phyloP scores from a whole-genome alignment of 2,113 vertebrate species.

The Bufo bufo region DNA sequence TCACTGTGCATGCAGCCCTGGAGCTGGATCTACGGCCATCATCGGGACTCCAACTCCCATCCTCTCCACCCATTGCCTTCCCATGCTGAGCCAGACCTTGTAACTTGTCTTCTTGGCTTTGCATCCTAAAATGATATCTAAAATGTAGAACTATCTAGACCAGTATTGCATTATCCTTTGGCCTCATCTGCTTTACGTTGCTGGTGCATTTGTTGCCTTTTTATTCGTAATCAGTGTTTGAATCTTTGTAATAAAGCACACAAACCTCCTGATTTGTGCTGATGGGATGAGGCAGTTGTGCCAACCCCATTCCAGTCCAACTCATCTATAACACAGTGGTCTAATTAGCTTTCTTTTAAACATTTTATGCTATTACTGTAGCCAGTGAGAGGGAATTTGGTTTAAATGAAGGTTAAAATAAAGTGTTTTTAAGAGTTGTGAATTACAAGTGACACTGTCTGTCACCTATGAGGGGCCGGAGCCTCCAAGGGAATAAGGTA shows the following conservation, averaged over 20 bases:
- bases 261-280: neutral
- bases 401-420: constrained; percentile 26
- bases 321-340: neutral
- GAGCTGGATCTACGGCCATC: no score
- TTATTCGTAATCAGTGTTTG: neutral
- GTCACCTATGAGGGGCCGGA: constrained; percentile 3
- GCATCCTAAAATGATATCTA: neutral
- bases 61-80: no score
- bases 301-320: neutral
- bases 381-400: constrained; percentile 5
- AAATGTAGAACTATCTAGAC: neutral
- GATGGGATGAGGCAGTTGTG: neutral
- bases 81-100: no score
- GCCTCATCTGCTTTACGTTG: neutral
- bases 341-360: constrained; percentile 21
- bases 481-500: neutral
- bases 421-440: constrained; percentile 6
- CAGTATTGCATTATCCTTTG: neutral
- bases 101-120: neutral
- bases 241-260: neutral
- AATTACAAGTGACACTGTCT: constrained; percentile 44
- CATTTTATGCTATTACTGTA: constrained; percentile 14
- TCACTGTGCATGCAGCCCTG: no score
- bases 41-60: no score
- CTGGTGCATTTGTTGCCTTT: neutral